Evolutionary conservation across 1,140 invertebrate species (phyloP).

Genomic region (Metaphire vulgaris): DNA sequence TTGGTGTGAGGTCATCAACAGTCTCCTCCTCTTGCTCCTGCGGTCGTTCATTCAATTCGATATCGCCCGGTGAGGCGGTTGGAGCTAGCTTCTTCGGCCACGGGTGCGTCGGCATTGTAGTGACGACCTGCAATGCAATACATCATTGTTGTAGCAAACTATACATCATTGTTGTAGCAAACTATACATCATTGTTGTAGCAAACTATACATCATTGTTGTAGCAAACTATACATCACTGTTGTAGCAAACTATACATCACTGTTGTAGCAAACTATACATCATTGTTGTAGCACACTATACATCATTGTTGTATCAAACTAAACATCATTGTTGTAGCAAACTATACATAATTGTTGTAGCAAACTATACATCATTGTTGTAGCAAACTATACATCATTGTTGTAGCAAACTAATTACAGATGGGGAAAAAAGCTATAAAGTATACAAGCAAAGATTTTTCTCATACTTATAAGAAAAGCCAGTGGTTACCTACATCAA

Average conservation of each 20-base stretch:
- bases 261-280: background rate
- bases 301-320: background rate
- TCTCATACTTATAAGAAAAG: too few relatives aligned
- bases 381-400: too few relatives aligned
- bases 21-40: slow-evolving; percentile 29
- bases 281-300: background rate
- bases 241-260: background rate
- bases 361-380: too few relatives aligned
- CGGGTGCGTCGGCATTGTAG: slow-evolving; percentile 86
- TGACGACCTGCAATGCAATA: slow-evolving; percentile 60
- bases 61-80: slow-evolving; percentile 25
- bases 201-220: background rate
- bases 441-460: too few relatives aligned
- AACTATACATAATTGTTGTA: too few relatives aligned
- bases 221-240: background rate
- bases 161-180: background rate
- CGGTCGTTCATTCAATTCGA: slow-evolving; percentile 24
- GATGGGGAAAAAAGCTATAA: too few relatives aligned
- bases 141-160: background rate
- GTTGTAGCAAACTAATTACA: too few relatives aligned
- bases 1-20: slow-evolving; percentile 34
- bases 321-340: too few relatives aligned
- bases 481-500: too few relatives aligned
- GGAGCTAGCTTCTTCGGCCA: slow-evolving; percentile 64
- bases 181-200: background rate